Conservation (phyloP, 2,888 invertebrate genomes). For the Eupithecia centaureata region DNA sequence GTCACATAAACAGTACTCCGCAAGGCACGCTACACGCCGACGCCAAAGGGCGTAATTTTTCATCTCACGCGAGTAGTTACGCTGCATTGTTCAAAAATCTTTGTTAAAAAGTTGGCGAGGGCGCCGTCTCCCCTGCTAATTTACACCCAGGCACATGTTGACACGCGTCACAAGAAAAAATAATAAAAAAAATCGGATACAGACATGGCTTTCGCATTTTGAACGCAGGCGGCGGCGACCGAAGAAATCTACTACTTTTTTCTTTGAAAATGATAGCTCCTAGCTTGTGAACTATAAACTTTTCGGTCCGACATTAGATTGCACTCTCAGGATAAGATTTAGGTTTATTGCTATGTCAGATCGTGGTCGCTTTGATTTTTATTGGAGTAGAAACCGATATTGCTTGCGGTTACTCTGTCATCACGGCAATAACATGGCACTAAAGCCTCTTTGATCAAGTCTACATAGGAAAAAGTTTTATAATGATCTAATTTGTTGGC, state of each 20-base stretch:
- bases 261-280: constrained; percentile 67
- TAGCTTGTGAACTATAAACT: constrained; percentile 57
- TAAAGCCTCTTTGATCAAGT: constrained; percentile 42
- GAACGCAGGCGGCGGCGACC: constrained; percentile 58
- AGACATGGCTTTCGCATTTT: constrained; percentile 77
- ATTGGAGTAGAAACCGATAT: constrained; percentile 42
- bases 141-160: constrained; percentile 80
- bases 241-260: constrained; percentile 47
- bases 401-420: constrained; percentile 39
- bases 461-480: constrained; percentile 8
- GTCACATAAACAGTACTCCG: constrained; percentile 18
- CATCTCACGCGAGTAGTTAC: constrained; percentile 79
- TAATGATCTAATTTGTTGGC: constrained; percentile 3
- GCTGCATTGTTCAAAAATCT: constrained; percentile 78
- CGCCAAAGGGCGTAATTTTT: constrained; percentile 75
- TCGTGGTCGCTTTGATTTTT: constrained; percentile 52
- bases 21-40: constrained; percentile 47
- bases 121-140: constrained; percentile 80
- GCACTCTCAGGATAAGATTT: constrained; percentile 53
- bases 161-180: constrained; percentile 78
- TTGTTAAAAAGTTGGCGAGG: constrained; percentile 78
- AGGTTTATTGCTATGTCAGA: constrained; percentile 66
- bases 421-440: constrained; percentile 33
- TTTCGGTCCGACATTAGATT: constrained; percentile 56
- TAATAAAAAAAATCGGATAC: constrained; percentile 70